Conservation (phyloP, 1,140 invertebrate genomes). For the Bombyx mori region DNA sequence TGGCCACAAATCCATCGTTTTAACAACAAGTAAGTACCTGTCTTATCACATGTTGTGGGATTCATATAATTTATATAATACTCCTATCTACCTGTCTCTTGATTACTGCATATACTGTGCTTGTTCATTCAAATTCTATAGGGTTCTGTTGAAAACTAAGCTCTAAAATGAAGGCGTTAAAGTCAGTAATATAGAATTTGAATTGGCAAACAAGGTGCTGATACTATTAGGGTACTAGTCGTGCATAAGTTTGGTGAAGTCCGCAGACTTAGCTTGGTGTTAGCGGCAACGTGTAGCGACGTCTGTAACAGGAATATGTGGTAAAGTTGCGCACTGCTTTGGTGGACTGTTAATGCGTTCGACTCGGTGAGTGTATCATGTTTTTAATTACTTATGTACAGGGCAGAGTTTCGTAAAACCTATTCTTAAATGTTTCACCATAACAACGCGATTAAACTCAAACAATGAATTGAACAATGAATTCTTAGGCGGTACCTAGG, state of each 20-base stretch:
- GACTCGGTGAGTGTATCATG: conserved; percentile 62
- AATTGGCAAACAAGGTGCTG: conserved; percentile 40
- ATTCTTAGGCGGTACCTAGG: too few relatives aligned
- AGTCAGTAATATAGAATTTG: conserved; percentile 25
- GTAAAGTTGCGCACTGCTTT: conserved; percentile 67
- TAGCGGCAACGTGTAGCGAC: conserved; percentile 42
- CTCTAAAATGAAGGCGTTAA: background rate
- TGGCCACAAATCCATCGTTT: conserved; percentile 30
- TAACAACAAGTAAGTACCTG: conserved; percentile 46
- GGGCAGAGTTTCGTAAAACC: too few relatives aligned
- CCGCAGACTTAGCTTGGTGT: conserved; percentile 60
- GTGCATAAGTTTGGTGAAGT: conserved; percentile 60
- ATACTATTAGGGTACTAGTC: conserved; percentile 52
- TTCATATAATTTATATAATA: conserved; percentile 34
- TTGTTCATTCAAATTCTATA: conserved; percentile 16
- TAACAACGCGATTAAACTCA: too few relatives aligned
- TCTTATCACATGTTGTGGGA: conserved; percentile 53
- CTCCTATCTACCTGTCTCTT: conserved; percentile 21
- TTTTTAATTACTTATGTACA: conserved; percentile 29
- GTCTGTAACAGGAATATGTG: conserved; percentile 56
- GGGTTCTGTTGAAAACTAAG: background rate
- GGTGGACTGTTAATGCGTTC: conserved; percentile 63
- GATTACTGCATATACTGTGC: conserved; percentile 29
- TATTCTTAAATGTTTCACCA: too few relatives aligned
- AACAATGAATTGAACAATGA: too few relatives aligned